Conservation (phyloP, 2,888 invertebrate genomes). For the Piscicola geometra region DNA sequence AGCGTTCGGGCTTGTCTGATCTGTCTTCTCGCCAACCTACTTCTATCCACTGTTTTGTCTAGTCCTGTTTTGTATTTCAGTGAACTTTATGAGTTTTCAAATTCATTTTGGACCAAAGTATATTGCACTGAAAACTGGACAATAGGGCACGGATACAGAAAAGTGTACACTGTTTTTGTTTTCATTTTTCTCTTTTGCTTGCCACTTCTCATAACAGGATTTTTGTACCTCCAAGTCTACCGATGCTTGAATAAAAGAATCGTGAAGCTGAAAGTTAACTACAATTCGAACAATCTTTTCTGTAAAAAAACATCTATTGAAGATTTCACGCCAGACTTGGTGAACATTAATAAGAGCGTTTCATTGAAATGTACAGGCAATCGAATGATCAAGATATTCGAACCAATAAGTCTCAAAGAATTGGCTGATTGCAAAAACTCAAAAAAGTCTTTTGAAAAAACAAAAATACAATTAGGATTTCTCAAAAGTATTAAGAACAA, state of each 20-base stretch:
- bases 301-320: too few species aligned
- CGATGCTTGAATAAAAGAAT: slow-evolving; percentile 12
- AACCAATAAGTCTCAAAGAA: too few species aligned
- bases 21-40: slow-evolving; percentile 45
- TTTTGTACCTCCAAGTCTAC: slow-evolving; percentile 43
- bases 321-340: not conserved
- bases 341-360: not conserved
- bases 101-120: slow-evolving; percentile 41
- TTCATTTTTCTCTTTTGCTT: slow-evolving; percentile 44
- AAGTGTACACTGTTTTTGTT: slow-evolving; percentile 39
- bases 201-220: slow-evolving; percentile 41
- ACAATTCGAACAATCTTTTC: too few species aligned
- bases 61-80: slow-evolving; percentile 51
- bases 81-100: slow-evolving; percentile 44
- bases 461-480: too few species aligned
- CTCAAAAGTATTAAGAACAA: too few species aligned
- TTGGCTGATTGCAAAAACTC: too few species aligned
- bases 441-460: too few species aligned
- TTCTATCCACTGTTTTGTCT: slow-evolving; percentile 48
- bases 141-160: slow-evolving; percentile 17
- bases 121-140: slow-evolving; percentile 51
- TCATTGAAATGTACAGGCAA: too few species aligned
- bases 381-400: too few species aligned
- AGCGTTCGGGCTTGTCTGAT: slow-evolving; percentile 46
- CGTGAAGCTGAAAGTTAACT: not conserved